Evolutionary conservation across 2,113 vertebrate species (phyloP).

Genomic region (Etia nguti): DNA sequence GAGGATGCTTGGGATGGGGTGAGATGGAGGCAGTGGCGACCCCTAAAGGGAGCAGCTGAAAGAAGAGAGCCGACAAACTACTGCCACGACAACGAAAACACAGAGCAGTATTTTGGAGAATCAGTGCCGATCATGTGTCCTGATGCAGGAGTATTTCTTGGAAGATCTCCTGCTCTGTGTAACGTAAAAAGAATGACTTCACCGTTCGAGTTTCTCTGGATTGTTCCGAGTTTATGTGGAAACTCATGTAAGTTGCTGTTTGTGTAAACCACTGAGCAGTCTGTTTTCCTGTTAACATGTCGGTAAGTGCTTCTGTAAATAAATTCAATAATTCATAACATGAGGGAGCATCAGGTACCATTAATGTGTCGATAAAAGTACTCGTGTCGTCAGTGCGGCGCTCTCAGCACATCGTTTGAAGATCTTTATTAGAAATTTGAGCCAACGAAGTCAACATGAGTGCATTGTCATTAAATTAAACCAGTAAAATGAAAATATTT

Average conservation of each 20-base stretch:
- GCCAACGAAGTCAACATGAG: not conserved
- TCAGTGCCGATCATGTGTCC: not conserved
- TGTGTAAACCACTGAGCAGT: not conserved
- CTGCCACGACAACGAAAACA: not conserved
- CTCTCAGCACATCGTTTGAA: not conserved
- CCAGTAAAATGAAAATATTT: not conserved
- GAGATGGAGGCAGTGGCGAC: not conserved
- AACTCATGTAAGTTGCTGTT: not conserved
- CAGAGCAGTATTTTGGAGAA: not conserved
- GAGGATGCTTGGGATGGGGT: not conserved
- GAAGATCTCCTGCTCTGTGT: not conserved
- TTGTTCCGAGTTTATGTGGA: not conserved
- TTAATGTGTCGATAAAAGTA: not conserved
- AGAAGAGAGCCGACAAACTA: not conserved
- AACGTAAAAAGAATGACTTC: not conserved
- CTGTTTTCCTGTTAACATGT: not conserved
- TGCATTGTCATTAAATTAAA: not conserved
- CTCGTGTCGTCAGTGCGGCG: not conserved
- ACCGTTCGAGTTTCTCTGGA: not conserved
- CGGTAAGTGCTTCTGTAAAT: not conserved
- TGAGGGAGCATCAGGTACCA: not conserved
- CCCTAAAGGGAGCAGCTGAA: not conserved
- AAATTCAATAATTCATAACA: conserved; percentile 10
- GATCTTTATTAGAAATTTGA: not conserved
- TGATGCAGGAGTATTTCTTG: not conserved